Evolutionary conservation across 2,888 invertebrate species (phyloP), one percentile per base, ranked within the genome.

Genomic region (Pristionchus maxplancki): DNA sequence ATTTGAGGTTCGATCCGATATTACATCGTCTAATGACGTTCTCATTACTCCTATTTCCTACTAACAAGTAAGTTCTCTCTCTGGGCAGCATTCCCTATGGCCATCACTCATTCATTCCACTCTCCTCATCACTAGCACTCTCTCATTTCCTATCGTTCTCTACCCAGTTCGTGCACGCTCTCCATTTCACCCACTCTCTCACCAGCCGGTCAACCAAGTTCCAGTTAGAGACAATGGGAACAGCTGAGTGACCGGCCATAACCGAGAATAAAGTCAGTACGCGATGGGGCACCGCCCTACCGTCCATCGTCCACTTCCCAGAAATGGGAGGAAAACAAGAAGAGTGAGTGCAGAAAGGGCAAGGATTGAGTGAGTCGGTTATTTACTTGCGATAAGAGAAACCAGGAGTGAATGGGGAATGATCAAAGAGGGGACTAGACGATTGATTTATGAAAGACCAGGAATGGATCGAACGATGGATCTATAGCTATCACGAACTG

Each of bases 1-100:
- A 78, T 78, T 44, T 20, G 78, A 78, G 28, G 78, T 78, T 78
- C 78, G 78, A 78, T 78, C 78, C 78, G 78, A 78, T 78, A 78
- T 78, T 78, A 78, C 78, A 44, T 44, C 78, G 44, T 78, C 71
- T 71, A n/a, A 28, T 78, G 48, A 78, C 78, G 44, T 78, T 78
- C 48, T 78, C 44, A 78, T 78, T 44, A 78, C 78, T 78, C 44
- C 28, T 48, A 78, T 78, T 78, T 48, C 34, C 78, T 24, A 78
- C 44, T 44, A 44, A 78, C 44, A 40, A 48, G 78, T 78, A 78
- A 44, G 78, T 78, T 78, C 48, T 44, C 78, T 78, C 78, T 74
- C 71, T 13, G 5, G 24, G 37, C 34, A 31, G 17, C 71, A 37
- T 37, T 71, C 44, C 48, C n/a, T 40, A n/a, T 28, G 40, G 2